These are phyloP conservation scores for Xenopus laevis DNA, from an alignment of 2,113 vertebrate genomes.

Conservation along the genomic window DNA sequence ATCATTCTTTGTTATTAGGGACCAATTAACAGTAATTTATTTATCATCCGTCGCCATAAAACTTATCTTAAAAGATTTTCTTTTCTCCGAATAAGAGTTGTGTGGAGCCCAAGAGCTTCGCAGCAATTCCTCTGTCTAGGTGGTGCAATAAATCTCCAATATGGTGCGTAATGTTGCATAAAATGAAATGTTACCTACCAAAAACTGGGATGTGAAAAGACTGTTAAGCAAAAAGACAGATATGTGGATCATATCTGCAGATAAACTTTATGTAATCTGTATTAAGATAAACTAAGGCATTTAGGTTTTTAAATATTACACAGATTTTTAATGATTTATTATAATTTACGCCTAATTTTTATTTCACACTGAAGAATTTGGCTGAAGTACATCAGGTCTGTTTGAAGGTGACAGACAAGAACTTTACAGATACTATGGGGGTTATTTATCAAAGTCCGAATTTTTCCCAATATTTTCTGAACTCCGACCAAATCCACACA, in stretches of 20 bases:
- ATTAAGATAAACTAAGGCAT: neutral
- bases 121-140: slow-evolving; percentile 14
- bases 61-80: slow-evolving; percentile 33
- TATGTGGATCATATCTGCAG: slow-evolving; percentile 11
- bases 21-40: slow-evolving; percentile 37
- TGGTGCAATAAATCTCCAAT: slow-evolving; percentile 39
- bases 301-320: too few species aligned
- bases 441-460: too few species aligned
- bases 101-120: slow-evolving; percentile 18
- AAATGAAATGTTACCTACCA: slow-evolving; percentile 45
- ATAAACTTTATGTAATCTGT: slow-evolving; percentile 6
- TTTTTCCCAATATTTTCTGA: too few species aligned
- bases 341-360: too few species aligned
- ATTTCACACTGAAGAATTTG: too few species aligned
- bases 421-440: too few species aligned
- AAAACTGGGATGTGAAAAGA: slow-evolving; percentile 27
- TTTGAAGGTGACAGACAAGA: too few species aligned
- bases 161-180: slow-evolving; percentile 42
- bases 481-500: too few species aligned
- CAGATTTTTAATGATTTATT: too few species aligned
- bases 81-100: slow-evolving; percentile 24
- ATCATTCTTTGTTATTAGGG: slow-evolving; percentile 37
- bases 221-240: slow-evolving; percentile 8
- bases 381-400: too few species aligned
- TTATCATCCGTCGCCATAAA: slow-evolving; percentile 20